phyloP scores from a whole-genome alignment of 2,113 vertebrate genomes.

The Toxotes jaculatrix region DNA sequence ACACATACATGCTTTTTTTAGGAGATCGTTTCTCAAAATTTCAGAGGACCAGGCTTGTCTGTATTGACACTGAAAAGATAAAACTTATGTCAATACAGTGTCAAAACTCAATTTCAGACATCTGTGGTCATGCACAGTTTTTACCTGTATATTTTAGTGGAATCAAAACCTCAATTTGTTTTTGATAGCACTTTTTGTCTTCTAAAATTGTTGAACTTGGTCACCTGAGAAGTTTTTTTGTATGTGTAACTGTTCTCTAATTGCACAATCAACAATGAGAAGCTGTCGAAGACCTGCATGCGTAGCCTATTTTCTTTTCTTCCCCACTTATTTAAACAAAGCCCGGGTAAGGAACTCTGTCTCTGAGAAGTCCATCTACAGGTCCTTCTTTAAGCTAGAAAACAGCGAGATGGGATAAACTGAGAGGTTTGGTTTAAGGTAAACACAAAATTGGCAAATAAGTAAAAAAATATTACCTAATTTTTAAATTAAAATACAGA shows the following conservation, averaged over 20 bases:
- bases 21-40: not conserved
- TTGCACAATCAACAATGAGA: not conserved
- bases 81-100: conserved; percentile 2
- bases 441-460: not conserved
- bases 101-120: conserved; percentile 6
- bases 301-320: not conserved
- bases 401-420: too few species aligned
- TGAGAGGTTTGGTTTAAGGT: not conserved
- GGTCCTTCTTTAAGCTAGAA: not conserved
- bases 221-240: not conserved
- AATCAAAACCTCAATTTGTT: conserved; percentile 26
- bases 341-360: not conserved
- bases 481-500: not conserved
- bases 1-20: conserved; percentile 12
- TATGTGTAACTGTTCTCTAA: not conserved
- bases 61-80: not conserved
- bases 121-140: not conserved
- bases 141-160: conserved; percentile 3
- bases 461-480: not conserved
- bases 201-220: conserved; percentile 7
- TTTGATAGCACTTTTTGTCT: not conserved
- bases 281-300: not conserved
- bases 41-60: not conserved
- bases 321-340: not conserved
- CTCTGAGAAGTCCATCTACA: not conserved